These are phyloP conservation scores for Pterobdella sp. DNA, from an alignment of 2,888 invertebrate species.

Conservation along the genomic window DNA sequence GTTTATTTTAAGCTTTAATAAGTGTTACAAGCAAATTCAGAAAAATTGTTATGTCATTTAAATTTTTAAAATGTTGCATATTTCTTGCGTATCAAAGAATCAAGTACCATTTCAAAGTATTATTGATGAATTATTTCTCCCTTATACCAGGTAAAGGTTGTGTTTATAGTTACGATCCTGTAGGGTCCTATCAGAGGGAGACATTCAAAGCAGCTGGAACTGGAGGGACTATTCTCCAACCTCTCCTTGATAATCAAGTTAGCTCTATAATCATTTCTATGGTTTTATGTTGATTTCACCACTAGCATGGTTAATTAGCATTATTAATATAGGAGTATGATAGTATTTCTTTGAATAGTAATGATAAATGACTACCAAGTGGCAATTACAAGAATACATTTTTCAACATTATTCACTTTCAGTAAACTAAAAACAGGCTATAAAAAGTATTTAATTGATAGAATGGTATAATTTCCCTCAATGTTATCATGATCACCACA, in stretches of 20 bases:
- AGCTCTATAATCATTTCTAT: neutral
- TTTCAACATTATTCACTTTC: too few species aligned
- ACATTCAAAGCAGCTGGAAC: constrained; percentile 82
- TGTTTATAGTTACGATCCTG: constrained; percentile 92
- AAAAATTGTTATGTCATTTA: neutral
- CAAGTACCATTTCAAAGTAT: too few species aligned
- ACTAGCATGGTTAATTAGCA: neutral
- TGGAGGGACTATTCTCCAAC: constrained; percentile 71
- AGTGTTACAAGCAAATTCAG: neutral
- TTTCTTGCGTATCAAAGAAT: neutral
- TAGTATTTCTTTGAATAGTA: neutral
- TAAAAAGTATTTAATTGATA: too few species aligned
- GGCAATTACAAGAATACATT: too few species aligned
- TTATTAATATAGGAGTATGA: neutral
- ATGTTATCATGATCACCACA: too few species aligned
- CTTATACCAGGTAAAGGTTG: constrained; percentile 68
- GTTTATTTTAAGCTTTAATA: neutral
- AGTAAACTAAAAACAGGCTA: too few species aligned
- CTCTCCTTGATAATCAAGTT: constrained; percentile 87
- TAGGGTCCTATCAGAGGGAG: constrained; percentile 82
- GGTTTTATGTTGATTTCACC: too few species aligned
- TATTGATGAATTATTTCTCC: too few species aligned
- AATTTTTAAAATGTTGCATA: neutral
- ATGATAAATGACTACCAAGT: neutral
- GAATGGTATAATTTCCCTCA: too few species aligned